Base-by-base conservation (phyloP, 2,113 vertebrate genomes). In the Epinephelus lanceolatus region DNA sequence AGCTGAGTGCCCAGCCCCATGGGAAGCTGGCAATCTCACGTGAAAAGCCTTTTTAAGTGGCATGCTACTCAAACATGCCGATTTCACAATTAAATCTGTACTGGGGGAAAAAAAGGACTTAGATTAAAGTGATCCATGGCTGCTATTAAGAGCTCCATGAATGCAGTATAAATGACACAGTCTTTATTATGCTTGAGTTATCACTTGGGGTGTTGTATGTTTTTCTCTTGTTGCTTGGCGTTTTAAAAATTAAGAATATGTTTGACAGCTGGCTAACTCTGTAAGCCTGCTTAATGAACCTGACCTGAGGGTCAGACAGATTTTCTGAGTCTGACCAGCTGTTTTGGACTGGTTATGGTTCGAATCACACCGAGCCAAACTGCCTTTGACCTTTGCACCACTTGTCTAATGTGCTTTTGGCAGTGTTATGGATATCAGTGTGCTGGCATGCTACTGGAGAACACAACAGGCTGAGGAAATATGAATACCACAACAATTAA, bases 31-130 rank as follows among this genome's bases (percentile, higher is more conserved):
- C 71, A 78, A 65, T 89, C 77, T 88, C 71, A 61, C 57, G 76
- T 61, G 73, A 88, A 88, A 91, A 80, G 53, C 68, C 60, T 81
- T 89, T 89, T 89, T 23, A 82, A 85, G 81, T 68, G 66, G 82
- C 37, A 21, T 40, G 52, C 73, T 72, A 62, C 73, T 80, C 82
- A 90, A 72, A 85, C 51, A 78, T 76, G 77, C 56, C 8, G 33
- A 80, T 85, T 88, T 61, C 42, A 63, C 78, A 81, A 73, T 61
- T 23, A 84, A 73, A 75, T 27, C 45, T 56, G 49, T 18, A 25
- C 70, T 33, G 53, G 14, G 59, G 10, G 40, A 63, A 9, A 67
- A 30, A 49, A 52, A 27, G 37, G 61, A 45, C 15, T 23, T 51
- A 37, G 37, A 49, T 27, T 75, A 70, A 45, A 74, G 73, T 74